Conservation (phyloP, 2,113 vertebrate species). For the Myiagra hebetior region DNA sequence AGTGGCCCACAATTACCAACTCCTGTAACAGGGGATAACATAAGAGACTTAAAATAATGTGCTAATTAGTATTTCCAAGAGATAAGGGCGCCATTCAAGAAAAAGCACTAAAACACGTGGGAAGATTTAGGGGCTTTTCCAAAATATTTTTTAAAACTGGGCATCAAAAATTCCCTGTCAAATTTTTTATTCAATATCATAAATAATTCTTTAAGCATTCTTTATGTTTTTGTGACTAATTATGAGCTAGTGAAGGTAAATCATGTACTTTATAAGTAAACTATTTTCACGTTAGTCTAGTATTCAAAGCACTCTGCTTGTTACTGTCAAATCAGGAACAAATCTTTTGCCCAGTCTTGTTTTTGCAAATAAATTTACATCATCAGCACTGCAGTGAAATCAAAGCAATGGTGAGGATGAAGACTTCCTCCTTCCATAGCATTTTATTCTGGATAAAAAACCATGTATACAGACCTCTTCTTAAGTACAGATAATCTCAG, state of each 20-base stretch:
- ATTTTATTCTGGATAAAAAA: neutral
- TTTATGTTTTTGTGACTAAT: neutral
- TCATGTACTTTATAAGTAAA: neutral
- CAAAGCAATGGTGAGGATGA: neutral
- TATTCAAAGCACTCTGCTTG: neutral
- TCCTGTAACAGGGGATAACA: neutral
- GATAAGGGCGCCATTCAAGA: neutral
- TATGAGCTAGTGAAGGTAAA: neutral
- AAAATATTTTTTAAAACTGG: neutral
- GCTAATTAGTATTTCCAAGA: neutral
- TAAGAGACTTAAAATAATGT: neutral
- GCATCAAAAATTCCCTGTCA: neutral
- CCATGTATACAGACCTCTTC: neutral
- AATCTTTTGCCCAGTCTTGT: neutral
- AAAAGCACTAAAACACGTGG: neutral
- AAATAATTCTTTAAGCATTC: neutral
- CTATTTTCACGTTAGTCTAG: neutral
- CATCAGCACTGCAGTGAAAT: neutral
- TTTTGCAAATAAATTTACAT: constrained; percentile 4
- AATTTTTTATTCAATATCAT: neutral
- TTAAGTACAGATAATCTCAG: neutral
- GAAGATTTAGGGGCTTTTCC: neutral
- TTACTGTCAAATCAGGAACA: neutral
- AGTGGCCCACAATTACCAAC: neutral
- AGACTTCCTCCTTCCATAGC: neutral